Base-by-base conservation (phyloP, 2,113 vertebrate genomes). In the Nettapus auritus region DNA sequence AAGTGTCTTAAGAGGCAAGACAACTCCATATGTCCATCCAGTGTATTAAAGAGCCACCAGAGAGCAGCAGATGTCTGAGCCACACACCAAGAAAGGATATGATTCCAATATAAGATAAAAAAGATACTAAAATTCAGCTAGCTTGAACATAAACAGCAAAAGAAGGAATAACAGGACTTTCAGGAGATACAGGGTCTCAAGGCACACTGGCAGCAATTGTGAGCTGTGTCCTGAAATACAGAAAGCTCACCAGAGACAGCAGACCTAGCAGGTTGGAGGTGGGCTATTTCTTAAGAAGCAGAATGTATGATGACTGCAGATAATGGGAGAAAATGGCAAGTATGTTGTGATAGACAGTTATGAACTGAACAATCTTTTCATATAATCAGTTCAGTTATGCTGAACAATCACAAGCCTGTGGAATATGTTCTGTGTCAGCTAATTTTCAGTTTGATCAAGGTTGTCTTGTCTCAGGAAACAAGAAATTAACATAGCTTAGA, bases 201-300 rank as follows among this genome's bases (percentile, higher is more conserved):
- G 25, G 36, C 31, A 64, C 9, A 34, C 12, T 40, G 25, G 4
- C 8, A 66, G 38, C 25, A 53, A 5, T 0, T 40, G 21, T 48
- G 62, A 50, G 12, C 25, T 84, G 12, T 34, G 12, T 63, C 5
- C 14, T 57, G 42, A 29, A 34, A 25, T 63, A 63, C 60, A 57
- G 62, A 68, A 75, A 69, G 6, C 12, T 91, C 73, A 73, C 4
- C 20, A 14, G 25, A 33, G 42, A 38, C 55, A 33, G 40, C 13
- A 63, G 20, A 46, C 8, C 22, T 40, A 33, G 2, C 10, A 56
- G 15, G 5, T 28, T 21, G 5, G 6, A 23, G 3, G 1, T 7
- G 44, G 16, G 50, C 1, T 44, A 1, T 29, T 91, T 57, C 28
- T 78, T 63, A 70, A 53, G 52, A 62, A 57, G 26, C 36, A 19